Percentiles rank a stretch among this genome's conserved stretches.
These are phyloP conservation scores for Octonoba sinensis DNA, from an alignment of 2,888 invertebrate genomes.

Conservation along the genomic window DNA sequence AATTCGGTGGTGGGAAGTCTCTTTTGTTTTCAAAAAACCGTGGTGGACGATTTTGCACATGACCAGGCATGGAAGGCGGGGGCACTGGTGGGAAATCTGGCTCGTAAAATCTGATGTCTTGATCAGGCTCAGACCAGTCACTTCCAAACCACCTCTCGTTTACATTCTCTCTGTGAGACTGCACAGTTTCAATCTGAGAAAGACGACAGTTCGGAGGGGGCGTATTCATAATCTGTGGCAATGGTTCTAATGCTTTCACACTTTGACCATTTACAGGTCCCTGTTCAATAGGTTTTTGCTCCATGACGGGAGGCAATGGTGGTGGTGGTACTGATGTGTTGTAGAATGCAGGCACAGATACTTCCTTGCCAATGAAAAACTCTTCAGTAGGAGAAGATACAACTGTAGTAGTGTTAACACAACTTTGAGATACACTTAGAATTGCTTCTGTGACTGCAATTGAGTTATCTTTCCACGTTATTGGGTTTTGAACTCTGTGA, in stretches of 20 bases:
- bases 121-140: conserved; percentile 33
- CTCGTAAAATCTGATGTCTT: background rate
- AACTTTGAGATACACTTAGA: conserved; percentile 2
- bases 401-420: background rate
- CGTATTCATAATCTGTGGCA: background rate
- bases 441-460: background rate
- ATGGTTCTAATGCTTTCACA: conserved; percentile 2
- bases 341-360: conserved; percentile 23
- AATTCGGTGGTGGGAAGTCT: conserved; percentile 22
- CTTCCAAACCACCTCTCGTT: conserved; percentile 43
- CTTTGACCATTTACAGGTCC: conserved; percentile 29
- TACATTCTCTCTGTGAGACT: conserved; percentile 39
- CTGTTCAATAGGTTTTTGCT: background rate
- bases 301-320: background rate
- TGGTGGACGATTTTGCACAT: background rate
- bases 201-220: conserved; percentile 11
- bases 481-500: conserved; percentile 26
- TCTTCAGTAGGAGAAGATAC: conserved; percentile 43
- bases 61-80: conserved; percentile 5
- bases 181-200: conserved; percentile 57
- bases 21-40: conserved; percentile 28
- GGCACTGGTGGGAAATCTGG: conserved; percentile 8
- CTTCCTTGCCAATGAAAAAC: conserved; percentile 37
- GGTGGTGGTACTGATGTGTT: conserved; percentile 18
- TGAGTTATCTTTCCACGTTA: background rate